phyloP scores from a whole-genome alignment of 2,797 vertebrate genomes.

The Serranus cabrilla region DNA sequence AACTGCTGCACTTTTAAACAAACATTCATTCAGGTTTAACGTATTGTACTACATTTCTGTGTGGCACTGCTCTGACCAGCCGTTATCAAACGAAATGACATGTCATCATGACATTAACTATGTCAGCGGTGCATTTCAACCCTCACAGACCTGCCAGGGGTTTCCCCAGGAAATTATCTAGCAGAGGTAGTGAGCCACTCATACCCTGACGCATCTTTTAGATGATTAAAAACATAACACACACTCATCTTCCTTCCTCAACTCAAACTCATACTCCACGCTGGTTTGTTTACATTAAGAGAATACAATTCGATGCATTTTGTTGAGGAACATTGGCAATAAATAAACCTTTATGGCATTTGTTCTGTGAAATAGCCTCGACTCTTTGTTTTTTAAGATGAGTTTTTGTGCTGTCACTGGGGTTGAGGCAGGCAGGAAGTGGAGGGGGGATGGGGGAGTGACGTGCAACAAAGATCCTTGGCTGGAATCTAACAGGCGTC shows the following conservation, averaged over 20 bases:
- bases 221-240: not conserved
- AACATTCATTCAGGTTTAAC: too few species aligned
- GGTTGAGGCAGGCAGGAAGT: not conserved
- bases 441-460: too few species aligned
- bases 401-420: not conserved
- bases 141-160: not conserved
- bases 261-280: too few species aligned
- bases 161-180: slow-evolving; percentile 18
- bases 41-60: not conserved
- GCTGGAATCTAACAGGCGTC: not conserved
- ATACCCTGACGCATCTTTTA: not conserved
- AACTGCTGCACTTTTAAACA: too few species aligned
- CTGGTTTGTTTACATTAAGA: too few species aligned
- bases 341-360: not conserved
- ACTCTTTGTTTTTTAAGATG: not conserved
- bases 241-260: too few species aligned
- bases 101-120: slow-evolving; percentile 32
- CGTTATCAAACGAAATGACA: slow-evolving; percentile 6
- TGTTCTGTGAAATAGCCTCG: not conserved
- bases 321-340: too few species aligned
- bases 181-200: slow-evolving; percentile 5
- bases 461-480: not conserved
- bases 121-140: slow-evolving; percentile 8
- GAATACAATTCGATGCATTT: too few species aligned
- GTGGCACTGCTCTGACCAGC: not conserved